Evolutionary conservation across 2,113 vertebrate genomes (phyloP).

Genomic region (Chiloscyllium plagiosum): DNA sequence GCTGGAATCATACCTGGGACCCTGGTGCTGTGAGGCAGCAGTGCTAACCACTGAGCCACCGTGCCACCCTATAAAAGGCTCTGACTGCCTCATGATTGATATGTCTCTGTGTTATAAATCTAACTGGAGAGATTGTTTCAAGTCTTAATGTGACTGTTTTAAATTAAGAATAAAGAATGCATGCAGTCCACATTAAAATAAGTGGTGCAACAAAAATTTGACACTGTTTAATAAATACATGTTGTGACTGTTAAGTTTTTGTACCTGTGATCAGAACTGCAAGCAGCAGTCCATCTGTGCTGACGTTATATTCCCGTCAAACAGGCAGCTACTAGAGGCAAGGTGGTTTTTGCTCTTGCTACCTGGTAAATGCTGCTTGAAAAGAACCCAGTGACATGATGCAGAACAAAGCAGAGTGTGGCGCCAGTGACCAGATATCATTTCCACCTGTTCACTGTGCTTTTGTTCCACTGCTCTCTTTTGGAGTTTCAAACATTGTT

Average conservation of each 20-base stretch:
- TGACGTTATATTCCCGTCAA: slow-evolving; percentile 40
- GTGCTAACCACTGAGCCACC: no score
- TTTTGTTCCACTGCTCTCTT: slow-evolving; percentile 38
- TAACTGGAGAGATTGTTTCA: not conserved
- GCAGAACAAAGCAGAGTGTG: slow-evolving; percentile 1
- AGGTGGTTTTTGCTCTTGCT: slow-evolving; percentile 37
- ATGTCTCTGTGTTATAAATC: not conserved
- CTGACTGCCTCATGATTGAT: not conserved
- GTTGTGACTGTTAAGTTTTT: not conserved
- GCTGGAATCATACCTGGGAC: no score
- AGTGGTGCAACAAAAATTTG: not conserved
- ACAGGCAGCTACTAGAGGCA: slow-evolving; percentile 39
- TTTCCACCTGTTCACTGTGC: slow-evolving; percentile 34
- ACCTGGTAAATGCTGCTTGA: slow-evolving; percentile 36
- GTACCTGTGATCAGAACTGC: slow-evolving; percentile 24
- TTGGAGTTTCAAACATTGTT: not conserved
- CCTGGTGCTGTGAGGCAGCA: no score
- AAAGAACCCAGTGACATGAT: slow-evolving; percentile 40
- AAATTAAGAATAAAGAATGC: not conserved
- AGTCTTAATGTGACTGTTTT: not conserved
- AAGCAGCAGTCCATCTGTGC: slow-evolving; percentile 58
- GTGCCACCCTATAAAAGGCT: not conserved
- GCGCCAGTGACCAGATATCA: slow-evolving; percentile 9
- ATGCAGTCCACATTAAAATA: not conserved
- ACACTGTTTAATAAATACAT: not conserved